Evolutionary conservation across 2,888 invertebrate species (phyloP).

Genomic region (Pilophorus perplexus): DNA sequence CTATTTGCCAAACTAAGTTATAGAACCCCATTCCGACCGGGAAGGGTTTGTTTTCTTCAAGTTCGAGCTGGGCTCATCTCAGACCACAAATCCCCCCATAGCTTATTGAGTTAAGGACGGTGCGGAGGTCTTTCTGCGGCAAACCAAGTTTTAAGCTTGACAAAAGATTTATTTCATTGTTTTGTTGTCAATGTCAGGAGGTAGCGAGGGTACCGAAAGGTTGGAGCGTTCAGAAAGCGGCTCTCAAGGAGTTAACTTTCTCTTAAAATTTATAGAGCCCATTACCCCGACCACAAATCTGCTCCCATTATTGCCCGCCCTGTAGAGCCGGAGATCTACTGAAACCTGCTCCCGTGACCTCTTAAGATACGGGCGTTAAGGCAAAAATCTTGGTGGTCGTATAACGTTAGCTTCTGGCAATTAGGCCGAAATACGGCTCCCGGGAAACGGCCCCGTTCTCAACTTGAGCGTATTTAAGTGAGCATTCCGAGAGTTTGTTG

Average conservation of each 20-base stretch:
- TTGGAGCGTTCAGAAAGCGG: conserved; percentile 5
- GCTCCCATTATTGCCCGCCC: conserved; percentile 18
- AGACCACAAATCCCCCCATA: conserved; percentile 24
- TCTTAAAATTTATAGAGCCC: conserved; percentile 36
- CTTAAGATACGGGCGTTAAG: too few species aligned
- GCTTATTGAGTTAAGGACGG: conserved; percentile 25
- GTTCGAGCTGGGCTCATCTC: conserved; percentile 23
- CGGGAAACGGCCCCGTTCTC: too few species aligned
- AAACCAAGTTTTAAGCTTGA: conserved; percentile 28
- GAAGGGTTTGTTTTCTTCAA: conserved; percentile 28
- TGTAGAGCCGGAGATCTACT: background rate
- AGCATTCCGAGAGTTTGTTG: too few species aligned
- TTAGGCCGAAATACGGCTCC: too few species aligned
- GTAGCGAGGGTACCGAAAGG: background rate
- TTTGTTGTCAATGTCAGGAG: conserved; percentile 34
- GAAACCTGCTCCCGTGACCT: background rate
- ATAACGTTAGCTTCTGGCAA: too few species aligned
- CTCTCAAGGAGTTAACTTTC: conserved; percentile 40
- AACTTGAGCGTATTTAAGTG: too few species aligned
- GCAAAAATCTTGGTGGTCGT: too few species aligned
- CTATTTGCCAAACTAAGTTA: conserved; percentile 21
- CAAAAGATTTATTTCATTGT: conserved; percentile 35
- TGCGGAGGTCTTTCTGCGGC: conserved; percentile 2
- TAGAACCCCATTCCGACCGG: conserved; percentile 12
- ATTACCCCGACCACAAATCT: conserved; percentile 34